Evolutionary conservation across 37 sponge, comb jelly and placozoan species (phyloP).

Genomic region (Hexactinellida sp.): DNA sequence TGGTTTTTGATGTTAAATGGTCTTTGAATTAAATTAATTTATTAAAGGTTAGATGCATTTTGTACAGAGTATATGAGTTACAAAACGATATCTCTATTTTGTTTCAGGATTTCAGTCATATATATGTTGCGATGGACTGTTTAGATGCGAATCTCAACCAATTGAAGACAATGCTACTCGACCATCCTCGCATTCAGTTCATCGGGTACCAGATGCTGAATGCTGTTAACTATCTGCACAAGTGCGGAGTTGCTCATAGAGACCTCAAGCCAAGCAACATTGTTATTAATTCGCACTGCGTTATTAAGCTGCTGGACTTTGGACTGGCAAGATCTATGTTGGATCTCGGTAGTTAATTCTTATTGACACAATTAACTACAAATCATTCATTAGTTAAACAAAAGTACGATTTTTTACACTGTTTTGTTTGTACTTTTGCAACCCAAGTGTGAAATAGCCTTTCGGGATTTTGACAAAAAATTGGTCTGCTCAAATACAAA

Average conservation of each 20-base stretch:
- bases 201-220: conserved; percentile 6
- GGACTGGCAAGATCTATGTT: conserved; percentile 8
- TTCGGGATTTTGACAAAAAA: too few species aligned
- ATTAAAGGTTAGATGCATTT: too few species aligned
- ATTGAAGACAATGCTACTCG: neutral
- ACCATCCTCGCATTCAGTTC: conserved; percentile 9
- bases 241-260: conserved; percentile 9
- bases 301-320: neutral
- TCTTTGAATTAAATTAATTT: too few species aligned
- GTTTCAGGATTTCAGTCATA: neutral
- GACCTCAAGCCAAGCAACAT: conserved; percentile 13
- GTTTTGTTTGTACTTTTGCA: too few species aligned
- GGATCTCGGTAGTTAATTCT: neutral
- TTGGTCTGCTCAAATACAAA: too few species aligned
- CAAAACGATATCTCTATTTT: too few species aligned
- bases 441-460: too few species aligned
- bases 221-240: neutral
- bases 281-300: neutral
- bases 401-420: too few species aligned
- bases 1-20: too few species aligned
- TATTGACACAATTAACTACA: too few species aligned
- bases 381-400: too few species aligned
- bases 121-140: neutral
- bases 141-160: neutral
- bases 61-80: too few species aligned